Percentiles rank a stretch among this genome's conserved stretches.
phyloP scores from a whole-genome alignment of 2,888 invertebrate species.

The Meloe dianella region DNA sequence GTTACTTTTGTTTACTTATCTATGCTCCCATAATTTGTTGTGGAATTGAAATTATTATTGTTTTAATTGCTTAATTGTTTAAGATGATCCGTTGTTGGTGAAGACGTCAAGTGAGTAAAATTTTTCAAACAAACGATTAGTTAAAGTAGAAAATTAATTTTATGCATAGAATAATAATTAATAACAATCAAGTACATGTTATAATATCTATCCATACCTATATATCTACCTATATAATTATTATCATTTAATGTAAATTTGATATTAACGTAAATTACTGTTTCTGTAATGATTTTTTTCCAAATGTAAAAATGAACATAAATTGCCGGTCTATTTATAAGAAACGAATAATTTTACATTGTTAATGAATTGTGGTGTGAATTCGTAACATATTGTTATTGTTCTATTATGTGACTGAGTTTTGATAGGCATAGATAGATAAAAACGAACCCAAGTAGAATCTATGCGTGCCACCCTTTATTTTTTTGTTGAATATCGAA shows the following conservation, averaged over 20 bases:
- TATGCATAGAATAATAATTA: too few relatives aligned
- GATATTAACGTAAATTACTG: slow-evolving; percentile 23
- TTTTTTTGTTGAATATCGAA: slow-evolving; percentile 18
- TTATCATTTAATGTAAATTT: slow-evolving; percentile 14
- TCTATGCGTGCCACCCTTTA: slow-evolving; percentile 39
- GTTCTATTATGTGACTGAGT: slow-evolving; percentile 16
- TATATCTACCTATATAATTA: background rate
- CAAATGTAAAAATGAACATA: slow-evolving; percentile 24
- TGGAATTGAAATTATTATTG: too few relatives aligned
- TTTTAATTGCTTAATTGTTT: too few relatives aligned
- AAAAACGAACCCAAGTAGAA: slow-evolving; percentile 17
- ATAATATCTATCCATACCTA: background rate
- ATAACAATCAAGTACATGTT: too few relatives aligned
- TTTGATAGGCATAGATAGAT: background rate
- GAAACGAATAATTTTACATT: slow-evolving; percentile 29
- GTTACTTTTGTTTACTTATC: too few relatives aligned
- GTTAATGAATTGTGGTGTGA: slow-evolving; percentile 26
- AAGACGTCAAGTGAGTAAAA: too few relatives aligned
- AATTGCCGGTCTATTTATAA: slow-evolving; percentile 29
- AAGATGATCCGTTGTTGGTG: too few relatives aligned
- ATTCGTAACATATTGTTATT: slow-evolving; percentile 17
- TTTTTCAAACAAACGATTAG: too few relatives aligned
- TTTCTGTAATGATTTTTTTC: slow-evolving; percentile 17
- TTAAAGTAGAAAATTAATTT: too few relatives aligned
- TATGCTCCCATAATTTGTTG: too few relatives aligned